Evolutionary conservation across 2,797 vertebrate species (phyloP).

Genomic region (Sternarchorhynchus goeldii): DNA sequence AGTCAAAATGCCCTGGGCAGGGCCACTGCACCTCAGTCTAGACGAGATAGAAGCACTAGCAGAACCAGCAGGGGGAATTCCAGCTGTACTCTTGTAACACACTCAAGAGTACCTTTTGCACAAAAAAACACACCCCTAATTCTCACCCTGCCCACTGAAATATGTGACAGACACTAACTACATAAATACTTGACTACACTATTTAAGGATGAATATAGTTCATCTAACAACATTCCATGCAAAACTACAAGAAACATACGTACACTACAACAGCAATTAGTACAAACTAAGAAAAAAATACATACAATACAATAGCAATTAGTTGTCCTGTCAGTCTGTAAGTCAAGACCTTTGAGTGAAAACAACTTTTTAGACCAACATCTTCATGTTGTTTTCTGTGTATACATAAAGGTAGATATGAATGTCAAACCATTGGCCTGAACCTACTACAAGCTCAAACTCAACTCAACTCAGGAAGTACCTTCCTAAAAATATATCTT

Average conservation of each 20-base stretch:
- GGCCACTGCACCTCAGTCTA: constrained; percentile 29
- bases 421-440: too few species aligned
- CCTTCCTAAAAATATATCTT: too few species aligned
- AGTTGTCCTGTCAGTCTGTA: too few species aligned
- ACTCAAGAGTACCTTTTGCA: not conserved
- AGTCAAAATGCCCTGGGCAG: constrained; percentile 18
- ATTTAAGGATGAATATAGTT: not conserved
- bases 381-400: too few species aligned
- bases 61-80: constrained; percentile 31
- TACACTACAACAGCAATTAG: too few species aligned
- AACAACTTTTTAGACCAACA: too few species aligned
- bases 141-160: constrained; percentile 72
- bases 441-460: too few species aligned
- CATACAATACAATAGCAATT: too few species aligned
- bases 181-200: not conserved
- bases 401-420: too few species aligned
- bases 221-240: not conserved
- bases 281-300: too few species aligned
- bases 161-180: not conserved
- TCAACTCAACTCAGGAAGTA: too few species aligned
- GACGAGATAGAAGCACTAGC: constrained; percentile 19
- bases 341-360: too few species aligned
- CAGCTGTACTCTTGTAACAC: constrained; percentile 23
- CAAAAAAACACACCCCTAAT: constrained; percentile 4
- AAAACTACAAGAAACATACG: not conserved